Base-by-base conservation (phyloP, 2,797 vertebrate genomes). In the Phoebastria nigripes region DNA sequence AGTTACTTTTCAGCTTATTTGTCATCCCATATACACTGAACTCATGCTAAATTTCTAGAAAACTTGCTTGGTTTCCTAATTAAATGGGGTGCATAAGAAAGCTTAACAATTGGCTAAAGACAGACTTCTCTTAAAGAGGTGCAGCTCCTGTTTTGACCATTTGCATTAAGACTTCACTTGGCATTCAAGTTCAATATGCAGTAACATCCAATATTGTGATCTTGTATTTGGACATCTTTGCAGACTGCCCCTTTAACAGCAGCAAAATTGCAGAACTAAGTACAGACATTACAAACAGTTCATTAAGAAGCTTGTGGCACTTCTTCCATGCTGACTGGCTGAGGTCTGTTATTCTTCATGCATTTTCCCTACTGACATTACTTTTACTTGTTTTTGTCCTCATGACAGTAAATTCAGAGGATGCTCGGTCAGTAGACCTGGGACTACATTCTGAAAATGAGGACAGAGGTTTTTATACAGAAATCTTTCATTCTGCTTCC, bases 401-500 rank as follows among this genome's bases (percentile, higher is more conserved):
- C 35, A 9, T 91, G 44, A 81, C 97, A 98, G 97, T 97, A 97
- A 99, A 98, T 54, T 99, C 98, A 25, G 99, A 99, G 78, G 99
- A 99, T 29, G 92, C 97, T 35, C 97, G 62, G 16, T 98, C 98
- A 44, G 82, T 98, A 89, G 99, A 99, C 86, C 72, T 98, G 63
- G 96, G 97, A 21, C 58, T 98, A 87, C 83, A 80, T 87, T 49
- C 93, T 94, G 98, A 98, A 94, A 97, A 96, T 46, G 98, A 99
- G 42, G 98, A 98, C 28, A 98, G 98, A 94, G 98, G 98, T 22
- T 99, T 99, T 97, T 99, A 99, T 67, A 98, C 98, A 4, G 99
- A 99, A 97, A 99, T 98, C 8, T 99, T 99, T 90, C 99, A 99
- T 94, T 99, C 98, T 26, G 97, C 98, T n/a, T 98, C 99, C 11